Evolutionary conservation across 2,113 vertebrate genomes (phyloP), one percentile per base, ranked within the genome.

Genomic region (Formicarius rufipectus): DNA sequence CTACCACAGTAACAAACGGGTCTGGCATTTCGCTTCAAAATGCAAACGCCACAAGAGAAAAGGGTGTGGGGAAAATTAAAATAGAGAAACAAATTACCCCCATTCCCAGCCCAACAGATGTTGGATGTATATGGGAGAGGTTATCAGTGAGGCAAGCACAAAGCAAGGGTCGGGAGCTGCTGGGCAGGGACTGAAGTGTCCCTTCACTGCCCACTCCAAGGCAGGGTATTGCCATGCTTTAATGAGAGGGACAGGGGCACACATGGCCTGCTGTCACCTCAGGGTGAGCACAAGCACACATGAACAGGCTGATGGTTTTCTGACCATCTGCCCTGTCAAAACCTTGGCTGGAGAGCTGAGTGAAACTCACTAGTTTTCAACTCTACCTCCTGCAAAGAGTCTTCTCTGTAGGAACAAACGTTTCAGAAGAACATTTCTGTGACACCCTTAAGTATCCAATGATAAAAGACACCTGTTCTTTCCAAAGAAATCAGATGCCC

Each of bases 291-390:
- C 4, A 13, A 33, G 59, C 42, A 80, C 63, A 63, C 33, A 12
- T 1, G 2, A 1, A 28, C 0, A 56, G 42, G 42, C 27, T 63
- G 49, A 49, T 5, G 14, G 22, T 10, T 56, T 66, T 40, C 56
- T 62, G 58, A 30, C 21, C 14, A 52, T 30, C 39, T 37, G 33
- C 50, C 71, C 22, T 37, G 53, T 50, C 77, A 44, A 76, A 66
- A 19, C 33, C 16, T 30, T 53, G n/a, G 3, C 31, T 35, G 40
- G 15, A 79, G 12, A 84, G 47, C 14, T 23, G 11, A 90, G 56
- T 9, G n/a, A 55, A 62, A 50, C 30, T 39, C 45, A 50, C 67
- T 35, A 14, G 27, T 7, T 39, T 7, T 68, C 50, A 7, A 5
- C 17, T 52, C 42, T n/a, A 53, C 28, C 67, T 52, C 22, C 60